Base-by-base conservation (phyloP, 92 coral and sea anemone genomes). In the Scolanthus callimorphus region DNA sequence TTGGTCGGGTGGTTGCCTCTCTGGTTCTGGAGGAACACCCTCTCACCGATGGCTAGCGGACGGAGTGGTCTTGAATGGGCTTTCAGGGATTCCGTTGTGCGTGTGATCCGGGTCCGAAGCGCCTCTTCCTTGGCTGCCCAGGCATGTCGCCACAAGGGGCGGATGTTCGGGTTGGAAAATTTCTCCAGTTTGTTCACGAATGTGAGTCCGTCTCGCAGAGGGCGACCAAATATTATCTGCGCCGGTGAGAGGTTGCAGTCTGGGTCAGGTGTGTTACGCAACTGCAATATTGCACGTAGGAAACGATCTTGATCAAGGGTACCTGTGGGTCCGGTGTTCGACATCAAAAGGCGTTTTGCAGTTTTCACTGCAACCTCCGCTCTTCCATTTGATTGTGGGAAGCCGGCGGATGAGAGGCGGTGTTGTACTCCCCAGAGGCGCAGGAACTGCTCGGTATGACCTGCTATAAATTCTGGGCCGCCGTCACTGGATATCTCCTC, bases 401-500 rank as follows among this genome's bases (percentile, higher is more conserved):
- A 78, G 51, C 43, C 24, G 4, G 39, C 85, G 22, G 85, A 78
- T 28, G 79, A 78, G 15, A 78, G 30, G 41, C 85, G 73, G 79
- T 70, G 79, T 26, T 60, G 25, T 28, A 84, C 78, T 1, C n/a
- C n/a, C n/a, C n/a, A n/a, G n/a, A n/a, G n/a, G n/a, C n/a, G n/a
- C n/a, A n/a, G n/a, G n/a, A n/a, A 80, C 38, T 39, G 59, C 51
- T 85, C 78, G 10, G 87, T 74, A 25, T 17, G 4, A 1, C 64
- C 25, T 19, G 81, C 78, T 2, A 59, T 76, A 39, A 80, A 80
- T 20, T 80, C 81, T 27, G 84, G 94, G 30, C 84, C 84, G 9
- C 74, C 74, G 24, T 75, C 88, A 20, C 78, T 70, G 11, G 88
- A 75, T 30, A 76, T 57, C 11, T 76, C 84, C 41, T 76, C 81